These are phyloP conservation scores for Antidorcas marsupialis DNA, from an alignment of 2,113 vertebrate genomes.

Conservation along the genomic window DNA sequence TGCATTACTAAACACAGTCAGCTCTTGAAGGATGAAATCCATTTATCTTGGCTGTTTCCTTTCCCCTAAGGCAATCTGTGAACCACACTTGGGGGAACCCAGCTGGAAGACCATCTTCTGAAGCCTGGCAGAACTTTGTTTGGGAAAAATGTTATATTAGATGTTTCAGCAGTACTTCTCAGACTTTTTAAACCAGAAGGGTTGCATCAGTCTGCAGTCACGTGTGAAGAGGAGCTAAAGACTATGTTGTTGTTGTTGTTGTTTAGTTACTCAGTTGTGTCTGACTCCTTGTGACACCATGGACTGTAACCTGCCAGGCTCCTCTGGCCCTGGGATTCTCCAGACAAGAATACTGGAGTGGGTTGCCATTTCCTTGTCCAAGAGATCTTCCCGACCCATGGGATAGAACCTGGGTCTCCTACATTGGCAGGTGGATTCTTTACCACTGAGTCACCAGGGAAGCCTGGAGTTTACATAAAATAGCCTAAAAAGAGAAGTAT, in stretches of 20 bases:
- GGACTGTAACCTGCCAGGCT: neutral
- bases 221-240: neutral
- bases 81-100: neutral
- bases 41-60: conserved; percentile 31
- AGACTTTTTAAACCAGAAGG: conserved; percentile 41
- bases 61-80: conserved; percentile 36
- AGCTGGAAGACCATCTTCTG: conserved; percentile 57
- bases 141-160: conserved; percentile 57
- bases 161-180: conserved; percentile 44
- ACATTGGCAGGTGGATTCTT: neutral
- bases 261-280: neutral
- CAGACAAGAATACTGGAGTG: neutral
- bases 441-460: neutral
- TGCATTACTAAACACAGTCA: conserved; percentile 12
- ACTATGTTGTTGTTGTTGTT: neutral
- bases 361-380: neutral
- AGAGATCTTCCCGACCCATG: neutral
- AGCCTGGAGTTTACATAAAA: neutral
- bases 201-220: conserved; percentile 1
- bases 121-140: conserved; percentile 54
- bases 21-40: conserved; percentile 52
- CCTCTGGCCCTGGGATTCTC: neutral
- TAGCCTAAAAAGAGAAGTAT: neutral
- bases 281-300: neutral
- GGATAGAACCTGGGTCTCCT: neutral